Conservation (phyloP, 2,888 invertebrate genomes). For the Leuctra nigra region DNA sequence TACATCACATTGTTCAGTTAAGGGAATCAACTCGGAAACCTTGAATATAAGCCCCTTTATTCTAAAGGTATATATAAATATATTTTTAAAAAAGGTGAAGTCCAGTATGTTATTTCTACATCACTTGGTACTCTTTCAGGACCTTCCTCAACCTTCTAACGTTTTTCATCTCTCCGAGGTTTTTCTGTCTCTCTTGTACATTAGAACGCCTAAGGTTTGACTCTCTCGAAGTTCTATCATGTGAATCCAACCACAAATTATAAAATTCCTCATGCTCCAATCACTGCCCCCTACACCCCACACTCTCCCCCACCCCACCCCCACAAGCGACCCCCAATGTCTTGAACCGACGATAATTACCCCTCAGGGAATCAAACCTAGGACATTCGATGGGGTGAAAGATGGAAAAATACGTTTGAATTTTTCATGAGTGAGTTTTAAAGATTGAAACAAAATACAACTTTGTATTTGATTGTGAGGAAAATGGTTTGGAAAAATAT, state of each 20-base stretch:
- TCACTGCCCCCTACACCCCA: slow-evolving; percentile 20
- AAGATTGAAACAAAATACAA: no score
- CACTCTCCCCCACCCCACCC: not conserved
- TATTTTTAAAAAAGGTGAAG: no score
- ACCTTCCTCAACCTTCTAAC: slow-evolving; percentile 4
- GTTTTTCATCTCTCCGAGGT: not conserved
- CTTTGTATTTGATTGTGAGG: no score
- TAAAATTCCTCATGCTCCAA: slow-evolving; percentile 34
- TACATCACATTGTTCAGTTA: slow-evolving; percentile 5
- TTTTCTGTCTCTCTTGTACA: not conserved
- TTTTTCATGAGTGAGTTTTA: not conserved
- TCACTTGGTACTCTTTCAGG: not conserved
- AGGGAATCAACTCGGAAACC: not conserved
- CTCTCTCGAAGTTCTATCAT: not conserved
- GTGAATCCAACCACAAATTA: slow-evolving; percentile 29
- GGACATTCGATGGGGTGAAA: not conserved
- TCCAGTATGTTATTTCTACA: not conserved
- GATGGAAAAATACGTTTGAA: not conserved
- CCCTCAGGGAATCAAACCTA: slow-evolving; percentile 17
- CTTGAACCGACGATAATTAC: slow-evolving; percentile 16
- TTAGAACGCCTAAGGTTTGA: slow-evolving; percentile 19
- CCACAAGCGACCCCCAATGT: not conserved
- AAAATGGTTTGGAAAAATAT: no score
- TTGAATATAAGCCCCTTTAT: not conserved
- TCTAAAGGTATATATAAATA: not conserved